phyloP scores from a whole-genome alignment of 1,140 invertebrate genomes.

The Plectrocnemia conspersa region DNA sequence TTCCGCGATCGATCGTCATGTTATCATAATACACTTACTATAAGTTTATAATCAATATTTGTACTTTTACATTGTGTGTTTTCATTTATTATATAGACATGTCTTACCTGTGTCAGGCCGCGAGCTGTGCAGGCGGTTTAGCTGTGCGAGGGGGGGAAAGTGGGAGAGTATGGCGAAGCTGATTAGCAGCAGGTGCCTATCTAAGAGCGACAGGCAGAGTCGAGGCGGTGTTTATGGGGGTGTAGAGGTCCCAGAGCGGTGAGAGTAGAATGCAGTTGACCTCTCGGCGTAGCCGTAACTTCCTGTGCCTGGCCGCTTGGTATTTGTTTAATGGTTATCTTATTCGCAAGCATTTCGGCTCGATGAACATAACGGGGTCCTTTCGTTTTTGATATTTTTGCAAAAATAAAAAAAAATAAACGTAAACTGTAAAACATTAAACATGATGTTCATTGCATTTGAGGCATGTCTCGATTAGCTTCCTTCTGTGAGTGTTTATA shows the following conservation, averaged over 20 bases:
- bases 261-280: slow-evolving; percentile 14
- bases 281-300: slow-evolving; percentile 12
- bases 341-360: slow-evolving; percentile 14
- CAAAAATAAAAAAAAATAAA: too few species aligned
- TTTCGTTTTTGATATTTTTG: too few species aligned
- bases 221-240: slow-evolving; percentile 9
- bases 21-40: too few species aligned
- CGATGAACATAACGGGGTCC: slow-evolving; percentile 6
- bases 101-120: slow-evolving; percentile 32
- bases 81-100: slow-evolving; percentile 23
- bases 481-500: neutral
- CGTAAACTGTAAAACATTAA: too few species aligned
- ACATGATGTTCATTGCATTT: neutral
- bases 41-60: too few species aligned
- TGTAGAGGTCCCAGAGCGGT: slow-evolving; percentile 10
- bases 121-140: slow-evolving; percentile 26
- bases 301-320: slow-evolving; percentile 17
- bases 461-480: neutral
- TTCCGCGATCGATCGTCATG: too few species aligned
- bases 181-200: slow-evolving; percentile 26
- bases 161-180: slow-evolving; percentile 21
- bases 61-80: too few species aligned
- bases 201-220: slow-evolving; percentile 16
- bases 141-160: slow-evolving; percentile 18
- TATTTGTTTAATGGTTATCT: slow-evolving; percentile 20